These are phyloP conservation scores for Coendou prehensilis DNA, from an alignment of 2,797 vertebrate genomes.

Conservation along the genomic window DNA sequence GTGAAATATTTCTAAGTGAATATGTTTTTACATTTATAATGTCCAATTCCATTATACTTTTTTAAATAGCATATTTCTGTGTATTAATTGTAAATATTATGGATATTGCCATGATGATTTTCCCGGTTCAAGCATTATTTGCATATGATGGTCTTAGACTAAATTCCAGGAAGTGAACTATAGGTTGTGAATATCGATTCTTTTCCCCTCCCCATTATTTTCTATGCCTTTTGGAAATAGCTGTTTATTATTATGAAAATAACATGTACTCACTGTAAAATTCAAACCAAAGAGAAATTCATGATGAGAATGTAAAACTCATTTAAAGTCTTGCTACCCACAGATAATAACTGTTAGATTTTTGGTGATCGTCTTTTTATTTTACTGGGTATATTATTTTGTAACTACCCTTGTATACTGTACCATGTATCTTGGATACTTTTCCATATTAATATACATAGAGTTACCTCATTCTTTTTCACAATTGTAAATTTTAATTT, in stretches of 20 bases:
- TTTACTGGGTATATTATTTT: neutral
- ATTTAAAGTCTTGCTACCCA: neutral
- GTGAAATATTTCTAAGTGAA: slow-evolving; percentile 35
- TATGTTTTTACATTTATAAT: neutral
- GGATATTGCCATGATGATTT: neutral
- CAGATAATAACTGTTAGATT: neutral
- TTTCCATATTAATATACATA: neutral
- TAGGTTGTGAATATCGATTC: neutral
- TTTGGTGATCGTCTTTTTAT: neutral
- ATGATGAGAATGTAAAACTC: neutral
- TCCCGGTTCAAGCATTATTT: neutral
- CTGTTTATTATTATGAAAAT: slow-evolving; percentile 31
- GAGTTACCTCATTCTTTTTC: neutral
- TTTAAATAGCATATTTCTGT: slow-evolving; percentile 29
- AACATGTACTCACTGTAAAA: neutral
- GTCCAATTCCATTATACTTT: slow-evolving; percentile 20
- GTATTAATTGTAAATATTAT: neutral
- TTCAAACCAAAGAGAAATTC: slow-evolving; percentile 60
- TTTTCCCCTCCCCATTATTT: neutral
- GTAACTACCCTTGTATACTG: neutral
- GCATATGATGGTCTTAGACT: neutral
- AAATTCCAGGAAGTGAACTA: slow-evolving; percentile 18
- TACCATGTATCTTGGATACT: neutral
- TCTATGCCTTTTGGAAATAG: slow-evolving; percentile 16
- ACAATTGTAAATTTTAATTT: slow-evolving; percentile 18